Conservation (phyloP, 2,797 vertebrate species). For the Poecilia gillii region DNA sequence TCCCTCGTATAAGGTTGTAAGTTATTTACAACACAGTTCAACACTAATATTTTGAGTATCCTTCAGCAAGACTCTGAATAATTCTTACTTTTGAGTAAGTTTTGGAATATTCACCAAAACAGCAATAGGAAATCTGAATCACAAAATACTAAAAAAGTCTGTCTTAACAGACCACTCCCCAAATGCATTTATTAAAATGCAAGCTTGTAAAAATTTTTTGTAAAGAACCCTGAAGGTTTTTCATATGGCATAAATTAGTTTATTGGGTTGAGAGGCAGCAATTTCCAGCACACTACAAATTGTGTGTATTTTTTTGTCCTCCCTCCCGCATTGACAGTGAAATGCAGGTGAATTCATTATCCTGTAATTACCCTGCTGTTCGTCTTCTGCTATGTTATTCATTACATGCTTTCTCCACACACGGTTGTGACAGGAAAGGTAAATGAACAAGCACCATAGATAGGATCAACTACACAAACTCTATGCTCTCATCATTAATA, state of each 20-base stretch:
- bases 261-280: slow-evolving; percentile 46
- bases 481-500: slow-evolving; percentile 73
- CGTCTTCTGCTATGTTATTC: slow-evolving; percentile 80
- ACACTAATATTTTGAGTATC: background rate
- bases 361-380: slow-evolving; percentile 83
- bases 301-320: background rate
- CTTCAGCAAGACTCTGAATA: background rate
- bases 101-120: slow-evolving; percentile 29
- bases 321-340: slow-evolving; percentile 75
- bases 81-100: background rate
- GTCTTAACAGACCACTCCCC: slow-evolving; percentile 53
- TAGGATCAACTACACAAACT: slow-evolving; percentile 59
- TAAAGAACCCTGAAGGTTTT: slow-evolving; percentile 30
- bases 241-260: slow-evolving; percentile 40
- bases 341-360: slow-evolving; percentile 85
- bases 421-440: slow-evolving; percentile 74
- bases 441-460: slow-evolving; percentile 72
- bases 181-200: slow-evolving; percentile 40
- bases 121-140: slow-evolving; percentile 10
- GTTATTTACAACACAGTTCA: background rate
- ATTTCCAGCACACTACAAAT: slow-evolving; percentile 62
- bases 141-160: slow-evolving; percentile 18
- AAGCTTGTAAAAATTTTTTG: slow-evolving; percentile 21
- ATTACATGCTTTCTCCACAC: slow-evolving; percentile 73
- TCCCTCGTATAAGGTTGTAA: background rate